phyloP scores from a whole-genome alignment of 2,797 vertebrate species.

The Rhinatrema bivittatum region DNA sequence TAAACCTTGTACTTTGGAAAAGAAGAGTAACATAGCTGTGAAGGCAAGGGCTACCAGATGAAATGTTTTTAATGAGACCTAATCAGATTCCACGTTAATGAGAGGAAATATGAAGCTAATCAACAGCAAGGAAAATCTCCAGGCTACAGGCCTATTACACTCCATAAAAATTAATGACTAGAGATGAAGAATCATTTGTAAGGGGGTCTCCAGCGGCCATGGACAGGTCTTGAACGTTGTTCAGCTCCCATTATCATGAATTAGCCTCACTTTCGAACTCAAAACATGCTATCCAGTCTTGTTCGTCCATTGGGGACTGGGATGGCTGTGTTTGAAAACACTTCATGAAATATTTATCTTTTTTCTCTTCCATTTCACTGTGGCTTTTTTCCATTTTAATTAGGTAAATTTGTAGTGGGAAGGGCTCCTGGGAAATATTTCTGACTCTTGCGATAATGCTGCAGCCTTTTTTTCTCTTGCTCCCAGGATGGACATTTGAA shows the following conservation, averaged over 20 bases:
- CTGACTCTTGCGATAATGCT: not conserved
- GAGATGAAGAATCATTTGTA: slow-evolving; percentile 71
- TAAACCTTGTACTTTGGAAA: slow-evolving; percentile 33
- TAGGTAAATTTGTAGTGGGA: slow-evolving; percentile 19
- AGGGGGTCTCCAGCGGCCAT: slow-evolving; percentile 65
- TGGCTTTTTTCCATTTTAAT: slow-evolving; percentile 31
- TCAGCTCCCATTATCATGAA: slow-evolving; percentile 52
- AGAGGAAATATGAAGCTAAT: slow-evolving; percentile 75
- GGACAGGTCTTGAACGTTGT: slow-evolving; percentile 41
- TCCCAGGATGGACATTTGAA: not conserved
- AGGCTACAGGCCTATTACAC: slow-evolving; percentile 78
- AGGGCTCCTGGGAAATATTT: slow-evolving; percentile 23
- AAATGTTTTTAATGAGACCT: slow-evolving; percentile 62
- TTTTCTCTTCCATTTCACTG: slow-evolving; percentile 27
- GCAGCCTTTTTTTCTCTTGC: not conserved
- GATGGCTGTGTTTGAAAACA: slow-evolving; percentile 22
- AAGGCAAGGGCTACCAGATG: slow-evolving; percentile 49
- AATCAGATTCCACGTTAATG: slow-evolving; percentile 83
- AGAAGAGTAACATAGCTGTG: too few relatives aligned
- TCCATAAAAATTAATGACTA: slow-evolving; percentile 85
- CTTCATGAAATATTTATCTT: slow-evolving; percentile 14
- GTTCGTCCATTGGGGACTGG: slow-evolving; percentile 25
- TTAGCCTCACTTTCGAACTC: slow-evolving; percentile 46
- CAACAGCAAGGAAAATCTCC: slow-evolving; percentile 69
- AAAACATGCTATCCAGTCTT: slow-evolving; percentile 36